Conservation (phyloP, 2,888 invertebrate species). For the Hydropsyche betteni region DNA sequence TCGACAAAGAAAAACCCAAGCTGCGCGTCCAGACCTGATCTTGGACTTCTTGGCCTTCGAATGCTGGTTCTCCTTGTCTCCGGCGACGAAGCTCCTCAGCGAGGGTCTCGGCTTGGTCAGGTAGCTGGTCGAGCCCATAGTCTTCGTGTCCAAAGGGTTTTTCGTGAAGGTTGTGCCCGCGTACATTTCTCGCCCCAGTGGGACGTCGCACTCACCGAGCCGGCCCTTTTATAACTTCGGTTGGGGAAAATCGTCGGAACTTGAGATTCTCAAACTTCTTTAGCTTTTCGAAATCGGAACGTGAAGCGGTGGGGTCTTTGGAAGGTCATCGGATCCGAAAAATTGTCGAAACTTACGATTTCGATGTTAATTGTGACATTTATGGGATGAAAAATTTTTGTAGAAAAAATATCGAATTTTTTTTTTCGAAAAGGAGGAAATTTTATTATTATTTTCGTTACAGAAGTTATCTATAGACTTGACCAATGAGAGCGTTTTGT, state of each 20-base stretch:
- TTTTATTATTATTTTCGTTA: too few relatives aligned
- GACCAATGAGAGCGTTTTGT: too few relatives aligned
- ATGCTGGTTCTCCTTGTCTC: slow-evolving; percentile 62
- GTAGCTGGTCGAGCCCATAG: slow-evolving; percentile 65
- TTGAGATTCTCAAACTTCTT: slow-evolving; percentile 8
- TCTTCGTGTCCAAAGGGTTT: not conserved
- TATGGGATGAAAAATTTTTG: too few relatives aligned
- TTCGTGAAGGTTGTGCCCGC: not conserved
- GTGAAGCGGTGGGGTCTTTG: not conserved
- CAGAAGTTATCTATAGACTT: too few relatives aligned
- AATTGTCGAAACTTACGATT: too few relatives aligned
- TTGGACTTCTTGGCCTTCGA: slow-evolving; percentile 58
- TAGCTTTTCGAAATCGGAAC: not conserved
- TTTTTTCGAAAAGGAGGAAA: too few relatives aligned
- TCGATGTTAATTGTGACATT: too few relatives aligned
- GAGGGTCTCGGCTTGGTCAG: slow-evolving; percentile 58
- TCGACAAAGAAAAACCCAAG: too few relatives aligned
- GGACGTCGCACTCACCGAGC: slow-evolving; percentile 11
- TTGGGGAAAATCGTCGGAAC: slow-evolving; percentile 10
- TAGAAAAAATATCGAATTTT: too few relatives aligned
- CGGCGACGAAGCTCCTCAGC: slow-evolving; percentile 62
- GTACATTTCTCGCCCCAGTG: slow-evolving; percentile 39
- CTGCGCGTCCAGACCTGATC: slow-evolving; percentile 37
- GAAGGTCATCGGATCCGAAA: too few relatives aligned
- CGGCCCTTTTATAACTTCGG: slow-evolving; percentile 49